Percentiles rank a stretch among this genome's conserved stretches.
Conservation (phyloP, 1,140 invertebrate species). For the Heliconius hewitsoni region DNA sequence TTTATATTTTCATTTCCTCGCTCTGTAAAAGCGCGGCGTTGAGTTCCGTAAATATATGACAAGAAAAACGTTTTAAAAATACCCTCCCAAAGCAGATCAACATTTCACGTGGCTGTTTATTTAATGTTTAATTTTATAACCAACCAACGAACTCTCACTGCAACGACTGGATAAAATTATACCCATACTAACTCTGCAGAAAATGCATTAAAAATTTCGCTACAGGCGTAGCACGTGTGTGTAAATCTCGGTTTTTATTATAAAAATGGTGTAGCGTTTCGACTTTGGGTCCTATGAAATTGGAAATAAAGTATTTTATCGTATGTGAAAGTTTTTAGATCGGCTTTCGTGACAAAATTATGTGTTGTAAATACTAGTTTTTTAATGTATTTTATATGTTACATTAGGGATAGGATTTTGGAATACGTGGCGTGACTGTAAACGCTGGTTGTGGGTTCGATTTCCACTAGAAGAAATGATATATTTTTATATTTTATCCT, state of each 20-base stretch:
- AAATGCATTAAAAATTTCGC: constrained; percentile 56
- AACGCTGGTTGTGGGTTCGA: no score
- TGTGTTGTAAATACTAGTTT: constrained; percentile 1
- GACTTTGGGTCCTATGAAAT: constrained; percentile 33
- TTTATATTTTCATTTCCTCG: no score
- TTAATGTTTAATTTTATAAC: constrained; percentile 77
- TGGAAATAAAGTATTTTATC: neutral
- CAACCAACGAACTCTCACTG: constrained; percentile 63
- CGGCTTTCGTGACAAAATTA: neutral
- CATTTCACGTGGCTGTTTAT: constrained; percentile 72
- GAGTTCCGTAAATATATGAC: neutral
- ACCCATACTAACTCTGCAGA: constrained; percentile 52
- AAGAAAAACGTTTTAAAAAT: constrained; percentile 13
- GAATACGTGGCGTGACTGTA: neutral
- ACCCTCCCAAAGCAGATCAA: neutral
- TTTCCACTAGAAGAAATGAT: no score
- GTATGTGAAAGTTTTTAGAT: neutral
- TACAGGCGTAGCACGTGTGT: constrained; percentile 40
- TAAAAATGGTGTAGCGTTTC: neutral
- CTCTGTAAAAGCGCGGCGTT: no score
- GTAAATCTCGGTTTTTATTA: constrained; percentile 33
- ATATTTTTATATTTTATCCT: no score
- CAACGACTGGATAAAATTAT: constrained; percentile 51
- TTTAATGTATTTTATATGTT: neutral
- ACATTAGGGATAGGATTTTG: neutral